Base-by-base conservation (phyloP, 2,113 vertebrate genomes). In the Thalassoma bifasciatum region DNA sequence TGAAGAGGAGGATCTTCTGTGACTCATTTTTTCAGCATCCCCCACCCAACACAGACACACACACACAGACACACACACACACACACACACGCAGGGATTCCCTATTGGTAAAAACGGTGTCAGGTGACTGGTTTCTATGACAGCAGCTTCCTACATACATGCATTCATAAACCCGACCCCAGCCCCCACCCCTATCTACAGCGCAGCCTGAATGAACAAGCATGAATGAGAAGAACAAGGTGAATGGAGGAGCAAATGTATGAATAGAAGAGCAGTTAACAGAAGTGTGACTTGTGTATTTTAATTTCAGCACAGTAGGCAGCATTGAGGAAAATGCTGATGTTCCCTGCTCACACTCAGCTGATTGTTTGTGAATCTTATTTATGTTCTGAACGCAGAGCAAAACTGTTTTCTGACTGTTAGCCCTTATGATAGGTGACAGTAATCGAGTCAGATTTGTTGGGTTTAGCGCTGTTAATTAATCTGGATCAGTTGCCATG, bases 41-140 rank as follows among this genome's bases (percentile, higher is more conserved):
- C 66, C 73, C 66, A 81, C 68, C 54, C 56, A 65, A 59, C 67
- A n/a, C n/a, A n/a, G n/a, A n/a, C 63, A 47, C 61, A 75, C 38
- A 58, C 10, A 1, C 50, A 42, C 44, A 30, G 36, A n/a, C 73
- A 59, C 67, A 44, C 34, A 19, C 30, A n/a, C n/a, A n/a, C 47
- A 57, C 40, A 56, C 56, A 47, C 49, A 30, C 26, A 23, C 49
- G 52, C 49, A 40, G 68, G 72, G 78, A 83, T 84, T 81, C 83
- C 90, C 81, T 63, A 84, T 88, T 88, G 81, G 84, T 86, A 79
- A 79, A 80, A 72, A 80, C 12, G 12, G 40, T 72, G 65, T 77
- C 88, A 89, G 70, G 84, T 91, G 84, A 89, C 77, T 24, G 0
- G 90, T 90, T 89, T 67, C 89, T 86, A 91, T 89, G 83, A 82